These are phyloP conservation scores for Molossus alvarezi DNA, from an alignment of 2,797 vertebrate genomes.

Conservation along the genomic window DNA sequence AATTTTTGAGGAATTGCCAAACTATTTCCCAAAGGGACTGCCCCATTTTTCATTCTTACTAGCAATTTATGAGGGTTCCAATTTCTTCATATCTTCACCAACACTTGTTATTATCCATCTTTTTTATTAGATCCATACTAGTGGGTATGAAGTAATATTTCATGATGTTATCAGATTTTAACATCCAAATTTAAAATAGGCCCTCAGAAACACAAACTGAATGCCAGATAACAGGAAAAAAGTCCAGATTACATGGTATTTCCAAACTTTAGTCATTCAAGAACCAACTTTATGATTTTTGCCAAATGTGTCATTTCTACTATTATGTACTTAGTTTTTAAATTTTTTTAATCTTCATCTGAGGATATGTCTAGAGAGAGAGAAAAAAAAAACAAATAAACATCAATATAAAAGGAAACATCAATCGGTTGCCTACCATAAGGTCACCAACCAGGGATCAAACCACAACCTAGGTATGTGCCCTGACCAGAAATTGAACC, in stretches of 20 bases:
- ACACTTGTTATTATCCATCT: not conserved
- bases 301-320: not conserved
- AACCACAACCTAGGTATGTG: not conserved
- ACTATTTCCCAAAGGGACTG: not conserved
- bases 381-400: not conserved
- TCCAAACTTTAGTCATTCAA: not conserved
- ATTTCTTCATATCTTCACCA: conserved; percentile 20
- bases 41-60: not conserved
- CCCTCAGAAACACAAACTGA: conserved; percentile 25
- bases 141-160: not conserved
- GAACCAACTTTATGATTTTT: not conserved
- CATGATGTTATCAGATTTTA: not conserved
- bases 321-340: not conserved
- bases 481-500: not conserved
- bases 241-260: not conserved
- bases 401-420: not conserved
- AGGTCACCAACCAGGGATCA: not conserved
- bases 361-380: no score
- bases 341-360: not conserved
- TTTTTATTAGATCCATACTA: not conserved
- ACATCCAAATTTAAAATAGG: not conserved
- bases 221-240: not conserved
- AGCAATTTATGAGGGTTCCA: not conserved
- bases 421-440: not conserved
- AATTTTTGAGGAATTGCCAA: not conserved